Base-by-base conservation (phyloP, 2,888 invertebrate species). In the Drosophila limbata region DNA sequence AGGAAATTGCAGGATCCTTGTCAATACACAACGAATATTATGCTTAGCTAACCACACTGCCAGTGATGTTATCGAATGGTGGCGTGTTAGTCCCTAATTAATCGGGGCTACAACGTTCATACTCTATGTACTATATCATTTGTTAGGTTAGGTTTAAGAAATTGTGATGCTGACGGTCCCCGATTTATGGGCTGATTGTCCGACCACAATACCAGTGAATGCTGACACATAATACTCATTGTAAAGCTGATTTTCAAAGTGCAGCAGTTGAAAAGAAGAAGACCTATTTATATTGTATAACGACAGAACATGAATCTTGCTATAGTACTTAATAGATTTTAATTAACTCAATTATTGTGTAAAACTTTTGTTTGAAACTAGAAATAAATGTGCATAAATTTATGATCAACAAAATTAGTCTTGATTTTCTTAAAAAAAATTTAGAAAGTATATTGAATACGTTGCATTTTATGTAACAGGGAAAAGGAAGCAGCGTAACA, bases 1-100 rank as follows among this genome's bases (percentile, higher is more conserved):
- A 62, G 70, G 63, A 73, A 69, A 69, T 62, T 60, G 75, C 77
- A 66, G 84, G 71, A 69, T 57, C 82, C 75, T 68, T 77, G 69
- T 73, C 71, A 71, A 79, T 52, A 73, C 86, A 83, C 91, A 91
- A 90, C 90, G 90, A 90, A 87, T 74, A 85, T 79, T 77, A 74
- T 78, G 72, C 78, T 86, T 85, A 91, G 91, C 91, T 91, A 92
- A 92, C 88, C 89, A 90, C 90, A 91, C 91, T 91, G 91, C 91
- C 91, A 84, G 73, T 73, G 84, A 76, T 79, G 73, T 72, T 73
- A 69, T 74, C 55, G 74, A 75, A 78, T 75, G 56, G 68, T 73
- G 69, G 76, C 50, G 66, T 66, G 59, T 66, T 25, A 33, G 67
- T 42, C 31, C 35, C 28, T 5, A 44, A 35, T 9, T 9, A 19